Evolutionary conservation across 2,888 invertebrate species (phyloP).

Genomic region (Caenorhabditis afra): DNA sequence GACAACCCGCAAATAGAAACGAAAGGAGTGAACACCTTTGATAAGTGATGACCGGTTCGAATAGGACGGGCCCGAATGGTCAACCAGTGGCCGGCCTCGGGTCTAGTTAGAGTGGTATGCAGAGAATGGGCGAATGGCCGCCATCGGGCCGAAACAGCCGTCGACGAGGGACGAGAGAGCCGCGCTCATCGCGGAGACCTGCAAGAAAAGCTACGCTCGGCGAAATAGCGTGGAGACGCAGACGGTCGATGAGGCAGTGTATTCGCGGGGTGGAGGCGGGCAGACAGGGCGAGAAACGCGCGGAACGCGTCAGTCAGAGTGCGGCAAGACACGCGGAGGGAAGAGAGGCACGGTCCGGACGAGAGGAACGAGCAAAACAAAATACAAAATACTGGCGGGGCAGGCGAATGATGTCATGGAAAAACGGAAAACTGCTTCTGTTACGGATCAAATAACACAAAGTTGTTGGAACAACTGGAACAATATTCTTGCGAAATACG

Average conservation of each 20-base stretch:
- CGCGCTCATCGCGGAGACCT: conserved; percentile 41
- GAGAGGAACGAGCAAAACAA: no score
- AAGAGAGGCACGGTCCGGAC: background rate
- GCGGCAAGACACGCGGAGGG: background rate
- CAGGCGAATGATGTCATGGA: no score
- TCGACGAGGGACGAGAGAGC: conserved; percentile 24
- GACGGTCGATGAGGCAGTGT: conserved; percentile 13
- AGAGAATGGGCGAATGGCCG: conserved; percentile 54
- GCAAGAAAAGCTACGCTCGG: conserved; percentile 14
- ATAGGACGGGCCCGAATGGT: conserved; percentile 19
- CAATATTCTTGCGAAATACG: background rate
- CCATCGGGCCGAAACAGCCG: conserved; percentile 51
- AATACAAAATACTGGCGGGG: no score
- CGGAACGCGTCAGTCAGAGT: conserved; percentile 18
- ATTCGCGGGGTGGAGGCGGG: background rate
- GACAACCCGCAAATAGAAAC: no score
- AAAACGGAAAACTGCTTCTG: background rate
- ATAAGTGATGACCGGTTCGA: conserved; percentile 17
- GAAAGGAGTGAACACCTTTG: conserved; percentile 3
- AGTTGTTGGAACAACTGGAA: conserved; percentile 11
- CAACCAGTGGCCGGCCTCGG: conserved; percentile 25
- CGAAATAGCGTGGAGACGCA: conserved; percentile 37
- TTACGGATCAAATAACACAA: background rate
- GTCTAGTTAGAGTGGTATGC: conserved; percentile 43
- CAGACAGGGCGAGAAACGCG: conserved; percentile 1